phyloP scores from a whole-genome alignment of 2,888 invertebrate species.

The Dichetophora obliterata region DNA sequence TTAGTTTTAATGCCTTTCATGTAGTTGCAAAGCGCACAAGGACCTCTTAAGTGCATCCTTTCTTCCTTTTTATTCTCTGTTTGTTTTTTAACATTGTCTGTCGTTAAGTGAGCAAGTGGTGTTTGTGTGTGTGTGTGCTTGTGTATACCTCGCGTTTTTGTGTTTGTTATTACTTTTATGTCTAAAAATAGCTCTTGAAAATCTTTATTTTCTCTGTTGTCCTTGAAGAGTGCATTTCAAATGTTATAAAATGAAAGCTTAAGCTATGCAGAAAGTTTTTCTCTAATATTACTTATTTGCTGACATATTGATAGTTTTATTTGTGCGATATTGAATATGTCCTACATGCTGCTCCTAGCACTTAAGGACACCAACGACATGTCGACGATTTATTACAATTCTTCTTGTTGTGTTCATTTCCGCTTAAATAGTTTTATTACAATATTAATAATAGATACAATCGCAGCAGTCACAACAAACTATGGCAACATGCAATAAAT shows the following conservation, averaged over 20 bases:
- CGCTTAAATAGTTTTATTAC: neutral
- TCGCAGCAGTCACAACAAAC: too few species aligned
- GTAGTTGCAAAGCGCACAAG: neutral
- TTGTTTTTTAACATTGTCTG: conserved; percentile 1
- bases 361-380: too few species aligned
- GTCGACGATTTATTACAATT: too few species aligned
- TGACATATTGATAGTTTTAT: neutral
- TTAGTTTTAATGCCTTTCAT: too few species aligned
- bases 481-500: too few species aligned
- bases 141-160: neutral
- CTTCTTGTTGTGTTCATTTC: too few species aligned
- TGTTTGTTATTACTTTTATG: conserved; percentile 7
- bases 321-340: neutral
- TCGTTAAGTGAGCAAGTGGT: neutral
- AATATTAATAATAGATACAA: neutral
- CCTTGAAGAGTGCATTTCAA: conserved; percentile 54
- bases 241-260: conserved; percentile 46
- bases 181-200: conserved; percentile 46
- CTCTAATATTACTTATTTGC: neutral
- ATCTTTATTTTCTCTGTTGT: conserved; percentile 44
- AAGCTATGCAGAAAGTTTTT: neutral
- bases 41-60: conserved; percentile 21
- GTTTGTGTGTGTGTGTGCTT: conserved; percentile 12
- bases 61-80: neutral
- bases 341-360: neutral